phyloP scores from a whole-genome alignment of 2,888 invertebrate species.

The Hyposoter didymator region DNA sequence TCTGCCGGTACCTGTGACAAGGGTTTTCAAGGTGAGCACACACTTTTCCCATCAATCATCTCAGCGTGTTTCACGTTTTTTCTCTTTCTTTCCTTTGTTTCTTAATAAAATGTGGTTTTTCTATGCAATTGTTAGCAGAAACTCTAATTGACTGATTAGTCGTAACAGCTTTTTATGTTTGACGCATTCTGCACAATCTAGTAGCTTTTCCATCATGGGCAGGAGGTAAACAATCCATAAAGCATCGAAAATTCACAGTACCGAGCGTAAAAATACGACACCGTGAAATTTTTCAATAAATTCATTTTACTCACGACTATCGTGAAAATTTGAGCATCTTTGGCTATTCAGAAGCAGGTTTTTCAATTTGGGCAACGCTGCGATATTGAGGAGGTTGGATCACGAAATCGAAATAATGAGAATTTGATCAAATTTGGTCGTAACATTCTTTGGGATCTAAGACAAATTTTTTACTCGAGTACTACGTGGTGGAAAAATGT shows the following conservation, averaged over 20 bases:
- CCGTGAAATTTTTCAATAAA: too few species aligned
- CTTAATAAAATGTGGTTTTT: neutral
- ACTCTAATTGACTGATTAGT: neutral
- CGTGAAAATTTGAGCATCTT: too few species aligned
- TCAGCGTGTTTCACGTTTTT: slow-evolving; percentile 14
- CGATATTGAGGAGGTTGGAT: too few species aligned
- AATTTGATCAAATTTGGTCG: too few species aligned
- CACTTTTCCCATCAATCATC: neutral
- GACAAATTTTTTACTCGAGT: too few species aligned
- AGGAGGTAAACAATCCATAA: neutral
- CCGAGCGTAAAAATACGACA: neutral
- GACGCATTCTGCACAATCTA: slow-evolving; percentile 7
- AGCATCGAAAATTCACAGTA: neutral
- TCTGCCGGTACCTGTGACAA: slow-evolving; percentile 64
- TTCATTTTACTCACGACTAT: too few species aligned
- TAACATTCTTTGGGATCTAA: too few species aligned
- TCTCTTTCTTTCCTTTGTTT: slow-evolving; percentile 4
- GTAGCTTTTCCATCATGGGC: slow-evolving; percentile 9
- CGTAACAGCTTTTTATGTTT: neutral
- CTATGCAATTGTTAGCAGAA: neutral
- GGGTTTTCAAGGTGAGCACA: slow-evolving; percentile 73
- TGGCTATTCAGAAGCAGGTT: too few species aligned
- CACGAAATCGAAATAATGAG: too few species aligned
- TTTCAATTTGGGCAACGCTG: too few species aligned
- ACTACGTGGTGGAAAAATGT: too few species aligned